Evolutionary conservation across 2,888 invertebrate species (phyloP), one percentile per base, ranked within the genome.

Genomic region (Phasia obesa): DNA sequence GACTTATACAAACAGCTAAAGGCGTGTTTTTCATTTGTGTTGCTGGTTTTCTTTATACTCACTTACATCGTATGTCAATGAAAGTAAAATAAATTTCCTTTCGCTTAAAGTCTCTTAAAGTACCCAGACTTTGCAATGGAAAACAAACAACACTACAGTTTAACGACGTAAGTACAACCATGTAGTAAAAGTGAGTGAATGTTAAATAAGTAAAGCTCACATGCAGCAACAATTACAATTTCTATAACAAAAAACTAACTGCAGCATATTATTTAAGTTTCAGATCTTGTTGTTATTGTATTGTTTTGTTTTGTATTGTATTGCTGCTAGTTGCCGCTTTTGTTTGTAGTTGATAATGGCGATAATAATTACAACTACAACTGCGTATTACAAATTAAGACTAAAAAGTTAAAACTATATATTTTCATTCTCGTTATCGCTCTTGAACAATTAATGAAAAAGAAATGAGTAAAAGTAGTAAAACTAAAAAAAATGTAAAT

Each of bases 1-100:
- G 55, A 78, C 82, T 75, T 65, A 47, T 44, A 17, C 65, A 83
- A 83, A 83, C 75, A 69, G 78, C 82, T 65, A 38, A 21, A 70
- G 64, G 82, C 82, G 21, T 44, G 65, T 64, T 70, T 6, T 64
- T 70, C 13, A 13, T 59, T 31, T 42, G 17, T 49, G 38, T 27
- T 60, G 27, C 31, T 42, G 31, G 2, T n/a, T 55, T 74, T 51
- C 15, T 51, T 67, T 38, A 6, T 21, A 38, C n/a, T 69, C 31
- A 21, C 27, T 49, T 42, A 35, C 35, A 27, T 35, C n/a, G 9
- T 55, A 1, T 4, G 2, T 44, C 3, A 13, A 31, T 38, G 17
- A 27, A 2, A 19, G 2, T 23, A 15, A 13, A n/a, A 7, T 57
- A 31, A 19, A 5, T 65, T 35, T 35, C 38, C 49, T 31, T 51